These are phyloP conservation scores for Cydia splendana DNA, from an alignment of 1,140 invertebrate genomes.

Conservation along the genomic window DNA sequence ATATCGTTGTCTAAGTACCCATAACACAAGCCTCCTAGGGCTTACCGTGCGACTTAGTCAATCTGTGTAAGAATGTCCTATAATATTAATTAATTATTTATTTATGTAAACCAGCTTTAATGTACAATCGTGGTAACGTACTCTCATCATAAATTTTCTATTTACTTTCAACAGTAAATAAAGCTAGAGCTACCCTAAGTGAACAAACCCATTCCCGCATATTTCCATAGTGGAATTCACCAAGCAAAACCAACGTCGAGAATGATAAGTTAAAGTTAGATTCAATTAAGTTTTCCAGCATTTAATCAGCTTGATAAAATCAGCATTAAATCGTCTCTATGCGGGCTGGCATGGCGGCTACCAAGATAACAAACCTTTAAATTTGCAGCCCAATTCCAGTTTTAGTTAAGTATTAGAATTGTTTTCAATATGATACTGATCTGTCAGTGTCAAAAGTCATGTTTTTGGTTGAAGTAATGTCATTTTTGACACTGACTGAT, in stretches of 20 bases:
- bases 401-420: no score
- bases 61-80: no score
- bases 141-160: neutral
- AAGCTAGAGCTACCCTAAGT: neutral
- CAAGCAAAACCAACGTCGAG: neutral
- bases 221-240: neutral
- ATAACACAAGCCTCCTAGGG: no score
- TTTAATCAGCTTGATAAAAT: constrained; percentile 21
- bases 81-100: no score
- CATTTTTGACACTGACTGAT: no score
- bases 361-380: constrained; percentile 2
- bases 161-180: neutral
- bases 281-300: constrained; percentile 26
- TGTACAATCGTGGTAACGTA: neutral
- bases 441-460: no score
- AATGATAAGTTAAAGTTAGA: constrained; percentile 19
- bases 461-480: no score
- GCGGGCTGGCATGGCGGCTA: constrained; percentile 7
- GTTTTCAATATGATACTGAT: no score
- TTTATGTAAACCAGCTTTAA: neutral
- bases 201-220: neutral
- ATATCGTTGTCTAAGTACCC: no score
- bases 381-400: neutral
- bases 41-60: no score
- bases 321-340: neutral